Conservation (phyloP, 2,113 vertebrate genomes). For the Cyprinodon variegatus region DNA sequence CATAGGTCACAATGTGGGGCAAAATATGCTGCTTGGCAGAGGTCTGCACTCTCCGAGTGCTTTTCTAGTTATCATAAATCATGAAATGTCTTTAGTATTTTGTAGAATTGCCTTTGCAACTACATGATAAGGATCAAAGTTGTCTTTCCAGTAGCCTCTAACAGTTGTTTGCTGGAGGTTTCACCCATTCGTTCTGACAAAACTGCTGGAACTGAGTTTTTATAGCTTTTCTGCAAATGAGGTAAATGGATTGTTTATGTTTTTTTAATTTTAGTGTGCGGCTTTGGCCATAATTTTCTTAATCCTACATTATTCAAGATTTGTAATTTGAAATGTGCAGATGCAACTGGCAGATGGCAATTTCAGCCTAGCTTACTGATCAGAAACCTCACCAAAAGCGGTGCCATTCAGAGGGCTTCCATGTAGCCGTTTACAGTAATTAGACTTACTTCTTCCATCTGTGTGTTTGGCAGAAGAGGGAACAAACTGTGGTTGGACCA, state of each 20-base stretch:
- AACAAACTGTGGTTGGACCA: conserved; percentile 16
- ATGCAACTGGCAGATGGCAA: conserved; percentile 37
- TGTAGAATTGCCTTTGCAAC: too few species aligned
- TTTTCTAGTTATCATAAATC: too few species aligned
- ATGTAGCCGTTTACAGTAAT: conserved; percentile 18
- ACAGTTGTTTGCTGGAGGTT: background rate
- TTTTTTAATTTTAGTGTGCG: background rate
- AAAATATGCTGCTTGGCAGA: too few species aligned
- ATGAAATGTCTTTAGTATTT: too few species aligned
- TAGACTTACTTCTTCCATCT: conserved; percentile 21
- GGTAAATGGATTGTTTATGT: conserved; percentile 30
- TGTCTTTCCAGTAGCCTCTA: background rate
- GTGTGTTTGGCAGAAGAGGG: conserved; percentile 23
- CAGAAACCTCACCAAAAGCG: conserved; percentile 28
- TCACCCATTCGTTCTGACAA: background rate
- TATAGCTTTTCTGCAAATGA: conserved; percentile 34
- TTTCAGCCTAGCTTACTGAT: conserved; percentile 35
- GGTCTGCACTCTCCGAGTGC: too few species aligned
- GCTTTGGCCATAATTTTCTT: conserved; percentile 36
- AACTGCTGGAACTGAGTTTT: background rate
- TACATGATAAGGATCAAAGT: too few species aligned
- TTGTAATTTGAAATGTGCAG: conserved; percentile 41
- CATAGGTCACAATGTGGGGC: too few species aligned
- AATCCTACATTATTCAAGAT: conserved; percentile 32
- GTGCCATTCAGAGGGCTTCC: conserved; percentile 2